Percentiles rank a stretch among this genome's conserved stretches.
Evolutionary conservation across 2,888 invertebrate genomes (phyloP).

Genomic region (Callyntrura sp.): DNA sequence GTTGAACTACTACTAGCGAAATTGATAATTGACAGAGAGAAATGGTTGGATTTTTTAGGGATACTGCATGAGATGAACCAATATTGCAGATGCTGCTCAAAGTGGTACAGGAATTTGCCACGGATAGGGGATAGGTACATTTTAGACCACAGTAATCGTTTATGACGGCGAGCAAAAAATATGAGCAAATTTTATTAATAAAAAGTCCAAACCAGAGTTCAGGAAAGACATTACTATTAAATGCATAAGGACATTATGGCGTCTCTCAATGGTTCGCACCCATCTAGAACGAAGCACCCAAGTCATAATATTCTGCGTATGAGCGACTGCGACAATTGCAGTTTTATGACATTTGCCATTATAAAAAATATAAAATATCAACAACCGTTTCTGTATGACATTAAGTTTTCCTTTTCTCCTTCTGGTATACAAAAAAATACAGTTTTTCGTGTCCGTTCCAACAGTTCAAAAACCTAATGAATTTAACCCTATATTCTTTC

Average conservation of each 20-base stretch:
- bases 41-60: no score
- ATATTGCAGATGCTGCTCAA: background rate
- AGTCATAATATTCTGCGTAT: background rate
- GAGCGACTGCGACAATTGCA: background rate
- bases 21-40: no score
- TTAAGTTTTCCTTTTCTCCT: background rate
- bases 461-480: slow-evolving; percentile 8
- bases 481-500: background rate
- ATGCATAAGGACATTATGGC: background rate
- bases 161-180: background rate
- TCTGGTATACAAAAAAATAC: background rate
- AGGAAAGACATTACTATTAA: background rate
- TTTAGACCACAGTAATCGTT: background rate
- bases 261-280: no score
- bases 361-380: background rate
- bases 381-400: slow-evolving; percentile 19
- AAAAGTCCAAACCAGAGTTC: background rate
- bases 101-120: no score
- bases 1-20: no score
- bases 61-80: no score
- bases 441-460: background rate
- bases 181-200: background rate
- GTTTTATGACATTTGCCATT: no score
- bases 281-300: background rate
- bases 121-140: no score